Conservation (phyloP, 2,797 vertebrate species). For the Megaceryle alcyon region DNA sequence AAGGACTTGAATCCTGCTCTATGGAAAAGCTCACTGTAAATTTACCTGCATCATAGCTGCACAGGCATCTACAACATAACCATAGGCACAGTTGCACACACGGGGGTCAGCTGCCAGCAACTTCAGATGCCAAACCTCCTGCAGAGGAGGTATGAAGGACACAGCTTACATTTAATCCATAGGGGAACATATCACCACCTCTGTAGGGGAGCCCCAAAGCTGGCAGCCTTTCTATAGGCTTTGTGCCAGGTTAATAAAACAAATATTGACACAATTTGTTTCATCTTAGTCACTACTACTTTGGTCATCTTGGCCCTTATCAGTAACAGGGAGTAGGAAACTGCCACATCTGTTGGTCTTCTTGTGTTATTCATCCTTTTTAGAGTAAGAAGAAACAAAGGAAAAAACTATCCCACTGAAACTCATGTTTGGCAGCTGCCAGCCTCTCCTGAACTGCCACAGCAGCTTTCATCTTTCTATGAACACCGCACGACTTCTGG, state of each 20-base stretch:
- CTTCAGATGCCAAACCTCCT: background rate
- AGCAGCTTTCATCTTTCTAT: background rate
- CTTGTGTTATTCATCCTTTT: background rate
- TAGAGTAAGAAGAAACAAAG: background rate
- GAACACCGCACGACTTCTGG: background rate
- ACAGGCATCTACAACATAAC: background rate
- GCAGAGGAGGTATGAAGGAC: background rate
- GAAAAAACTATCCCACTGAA: background rate
- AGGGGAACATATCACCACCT: background rate
- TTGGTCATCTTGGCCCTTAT: background rate
- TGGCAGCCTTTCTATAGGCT: background rate
- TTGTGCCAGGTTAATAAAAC: background rate
- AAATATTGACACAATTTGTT: background rate
- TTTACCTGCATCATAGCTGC: background rate
- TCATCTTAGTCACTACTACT: background rate
- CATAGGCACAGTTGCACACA: accelerated
- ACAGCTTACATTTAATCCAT: background rate
- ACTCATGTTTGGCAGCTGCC: background rate
- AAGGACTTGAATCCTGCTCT: background rate
- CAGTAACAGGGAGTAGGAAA: background rate
- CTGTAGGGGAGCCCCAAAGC: background rate
- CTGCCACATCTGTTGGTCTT: background rate
- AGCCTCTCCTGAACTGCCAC: background rate
- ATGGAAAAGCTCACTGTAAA: background rate
- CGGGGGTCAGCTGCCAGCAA: background rate